Percentiles rank a stretch among this genome's conserved stretches.
Conservation (phyloP, 2,888 invertebrate genomes). For the Limnephilus lunatus region DNA sequence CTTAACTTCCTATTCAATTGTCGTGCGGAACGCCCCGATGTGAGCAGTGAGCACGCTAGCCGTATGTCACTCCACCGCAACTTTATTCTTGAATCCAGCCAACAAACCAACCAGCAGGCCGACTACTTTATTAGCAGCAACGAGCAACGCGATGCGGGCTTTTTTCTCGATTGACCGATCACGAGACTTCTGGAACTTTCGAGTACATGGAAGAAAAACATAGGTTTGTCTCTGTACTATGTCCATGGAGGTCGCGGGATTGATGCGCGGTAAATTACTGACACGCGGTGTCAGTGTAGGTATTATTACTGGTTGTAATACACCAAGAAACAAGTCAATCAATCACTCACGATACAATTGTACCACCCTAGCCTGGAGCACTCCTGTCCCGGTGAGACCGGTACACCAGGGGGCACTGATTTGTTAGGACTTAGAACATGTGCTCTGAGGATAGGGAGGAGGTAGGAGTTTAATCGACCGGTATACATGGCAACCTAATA, state of each 20-base stretch:
- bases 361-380: too few species aligned
- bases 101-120: neutral
- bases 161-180: neutral
- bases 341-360: too few species aligned
- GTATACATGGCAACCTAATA: too few species aligned
- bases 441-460: too few species aligned
- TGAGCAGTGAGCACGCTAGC: constrained; percentile 34
- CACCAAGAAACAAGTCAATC: neutral
- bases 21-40: constrained; percentile 10
- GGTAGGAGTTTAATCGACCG: too few species aligned
- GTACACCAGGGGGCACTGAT: too few species aligned
- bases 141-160: neutral
- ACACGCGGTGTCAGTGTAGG: neutral
- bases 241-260: too few species aligned
- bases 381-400: too few species aligned
- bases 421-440: too few species aligned
- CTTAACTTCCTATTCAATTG: constrained; percentile 45
- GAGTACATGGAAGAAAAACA: neutral
- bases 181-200: neutral
- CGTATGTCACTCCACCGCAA: constrained; percentile 19
- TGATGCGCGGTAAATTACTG: neutral
- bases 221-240: neutral
- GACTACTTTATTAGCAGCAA: neutral
- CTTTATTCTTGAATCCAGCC: neutral
- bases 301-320: neutral